Conservation (phyloP, 2,888 invertebrate species). For the Lamellibrachia satsuma region DNA sequence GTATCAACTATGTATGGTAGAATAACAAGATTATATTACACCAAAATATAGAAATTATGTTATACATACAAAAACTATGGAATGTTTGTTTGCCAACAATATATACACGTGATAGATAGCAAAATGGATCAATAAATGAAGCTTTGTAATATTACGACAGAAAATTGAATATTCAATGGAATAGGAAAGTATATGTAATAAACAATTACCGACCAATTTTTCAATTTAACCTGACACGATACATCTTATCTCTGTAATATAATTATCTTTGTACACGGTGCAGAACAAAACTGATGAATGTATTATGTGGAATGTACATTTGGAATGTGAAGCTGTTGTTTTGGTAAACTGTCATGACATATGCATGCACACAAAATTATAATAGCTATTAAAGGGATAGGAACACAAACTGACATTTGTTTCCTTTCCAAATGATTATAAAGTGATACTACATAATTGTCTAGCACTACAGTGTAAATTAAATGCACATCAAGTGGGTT, state of each 20-base stretch:
- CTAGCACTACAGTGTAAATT: too few relatives aligned
- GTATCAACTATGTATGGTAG: background rate
- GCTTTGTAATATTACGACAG: background rate
- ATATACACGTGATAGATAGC: background rate
- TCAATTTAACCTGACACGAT: background rate
- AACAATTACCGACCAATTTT: background rate
- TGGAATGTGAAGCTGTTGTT: background rate
- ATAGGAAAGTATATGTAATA: background rate
- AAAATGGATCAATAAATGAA: background rate
- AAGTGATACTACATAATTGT: too few relatives aligned
- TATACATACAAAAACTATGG: background rate
- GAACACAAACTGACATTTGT: too few relatives aligned
- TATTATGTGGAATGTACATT: background rate
- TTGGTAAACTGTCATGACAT: background rate
- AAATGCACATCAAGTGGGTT: too few relatives aligned
- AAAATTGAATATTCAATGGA: background rate
- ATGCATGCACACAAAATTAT: background rate
- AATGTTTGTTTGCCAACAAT: background rate
- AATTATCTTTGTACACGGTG: background rate
- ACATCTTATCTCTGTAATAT: background rate
- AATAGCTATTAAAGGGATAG: too few relatives aligned
- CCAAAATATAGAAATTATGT: background rate
- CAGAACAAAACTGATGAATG: background rate
- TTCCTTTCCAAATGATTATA: too few relatives aligned
- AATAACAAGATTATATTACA: background rate